phyloP scores from a whole-genome alignment of 2,888 invertebrate genomes.

The Gasteruption jaculator region DNA sequence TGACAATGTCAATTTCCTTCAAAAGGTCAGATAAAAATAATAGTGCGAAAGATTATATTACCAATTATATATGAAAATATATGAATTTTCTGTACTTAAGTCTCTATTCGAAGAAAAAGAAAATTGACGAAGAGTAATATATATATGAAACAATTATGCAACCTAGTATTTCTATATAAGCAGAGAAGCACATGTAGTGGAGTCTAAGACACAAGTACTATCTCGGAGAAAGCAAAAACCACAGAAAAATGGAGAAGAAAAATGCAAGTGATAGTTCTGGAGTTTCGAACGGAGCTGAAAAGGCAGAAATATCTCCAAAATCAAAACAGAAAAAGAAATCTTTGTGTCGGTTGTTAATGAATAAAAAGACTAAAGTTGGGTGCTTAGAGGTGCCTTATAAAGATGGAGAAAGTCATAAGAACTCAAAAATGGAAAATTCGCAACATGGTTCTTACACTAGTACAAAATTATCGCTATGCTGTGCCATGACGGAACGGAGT shows the following conservation, averaged over 20 bases:
- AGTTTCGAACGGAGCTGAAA: slow-evolving; percentile 23
- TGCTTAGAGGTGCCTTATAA: slow-evolving; percentile 42
- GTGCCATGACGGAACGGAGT: slow-evolving; percentile 52
- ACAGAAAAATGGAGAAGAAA: slow-evolving; percentile 42
- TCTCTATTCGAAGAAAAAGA: no score
- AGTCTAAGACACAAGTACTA: no score
- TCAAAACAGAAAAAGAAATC: slow-evolving; percentile 48
- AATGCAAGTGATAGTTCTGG: slow-evolving; percentile 29
- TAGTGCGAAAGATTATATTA: no score
- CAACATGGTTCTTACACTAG: slow-evolving; percentile 45
- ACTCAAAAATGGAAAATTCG: slow-evolving; percentile 39
- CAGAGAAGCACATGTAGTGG: no score
- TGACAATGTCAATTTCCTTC: no score
- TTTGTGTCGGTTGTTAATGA: slow-evolving; percentile 46
- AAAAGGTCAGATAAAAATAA: no score
- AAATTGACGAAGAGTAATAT: no score
- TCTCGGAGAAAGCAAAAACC: no score
- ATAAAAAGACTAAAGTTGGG: slow-evolving; percentile 49
- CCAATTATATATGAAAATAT: no score
- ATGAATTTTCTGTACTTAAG: no score
- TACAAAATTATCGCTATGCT: slow-evolving; percentile 47
- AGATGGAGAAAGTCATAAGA: slow-evolving; percentile 35
- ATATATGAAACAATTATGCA: no score
- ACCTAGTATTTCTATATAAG: no score
- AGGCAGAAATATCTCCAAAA: slow-evolving; percentile 38